A percentile compares a stretch with the other conserved stretches of the same genome.
phyloP scores from a whole-genome alignment of 2,797 vertebrate genomes.

The Nothura maculosa region DNA sequence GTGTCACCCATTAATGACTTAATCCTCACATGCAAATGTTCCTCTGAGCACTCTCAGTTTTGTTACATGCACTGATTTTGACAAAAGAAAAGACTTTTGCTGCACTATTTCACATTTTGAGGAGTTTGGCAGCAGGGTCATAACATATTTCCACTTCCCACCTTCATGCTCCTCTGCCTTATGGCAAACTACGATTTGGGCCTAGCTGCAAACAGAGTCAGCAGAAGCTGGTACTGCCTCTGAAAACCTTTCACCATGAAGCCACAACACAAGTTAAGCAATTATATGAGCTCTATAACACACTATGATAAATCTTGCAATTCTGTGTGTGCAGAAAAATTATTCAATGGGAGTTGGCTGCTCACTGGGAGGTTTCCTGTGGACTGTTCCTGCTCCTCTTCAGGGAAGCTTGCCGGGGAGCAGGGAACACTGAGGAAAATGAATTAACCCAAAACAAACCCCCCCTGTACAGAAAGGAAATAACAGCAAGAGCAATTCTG shows the following conservation, averaged over 20 bases:
- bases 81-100: background rate
- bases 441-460: background rate
- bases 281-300: background rate
- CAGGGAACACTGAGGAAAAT: background rate
- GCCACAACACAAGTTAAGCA: background rate
- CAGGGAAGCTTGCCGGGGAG: background rate
- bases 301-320: background rate
- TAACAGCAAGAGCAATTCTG: background rate
- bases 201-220: background rate
- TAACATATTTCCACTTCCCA: background rate
- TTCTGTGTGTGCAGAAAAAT: background rate
- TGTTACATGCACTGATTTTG: background rate
- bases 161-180: background rate
- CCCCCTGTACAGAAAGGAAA: background rate
- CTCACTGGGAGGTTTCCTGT: background rate
- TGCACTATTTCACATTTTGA: background rate
- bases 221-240: background rate
- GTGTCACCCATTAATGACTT: background rate
- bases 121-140: fast-evolving
- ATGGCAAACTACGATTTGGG: background rate
- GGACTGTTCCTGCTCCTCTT: background rate
- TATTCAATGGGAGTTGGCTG: background rate
- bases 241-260: background rate
- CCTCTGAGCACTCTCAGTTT: background rate
- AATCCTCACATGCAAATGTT: background rate